phyloP scores from a whole-genome alignment of 2,113 vertebrate genomes.

The Podarcis cretensis region DNA sequence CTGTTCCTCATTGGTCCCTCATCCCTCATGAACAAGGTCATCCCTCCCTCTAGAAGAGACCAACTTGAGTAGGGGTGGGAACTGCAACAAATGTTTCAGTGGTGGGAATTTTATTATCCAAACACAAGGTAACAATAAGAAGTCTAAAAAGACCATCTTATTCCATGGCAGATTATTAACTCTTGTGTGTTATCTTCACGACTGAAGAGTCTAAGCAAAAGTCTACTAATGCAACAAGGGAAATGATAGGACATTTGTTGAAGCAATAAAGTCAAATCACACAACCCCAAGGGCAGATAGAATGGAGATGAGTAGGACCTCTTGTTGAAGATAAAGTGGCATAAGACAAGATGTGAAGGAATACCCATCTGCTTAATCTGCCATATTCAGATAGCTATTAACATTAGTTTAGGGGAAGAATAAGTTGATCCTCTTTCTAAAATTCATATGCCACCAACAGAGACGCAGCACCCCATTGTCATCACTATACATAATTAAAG shows the following conservation, averaged over 20 bases:
- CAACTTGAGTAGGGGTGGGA: no score
- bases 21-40: no score
- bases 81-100: no score
- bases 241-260: not conserved
- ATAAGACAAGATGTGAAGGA: not conserved
- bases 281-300: not conserved
- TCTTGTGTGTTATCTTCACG: not conserved
- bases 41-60: no score
- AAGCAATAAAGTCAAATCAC: not conserved
- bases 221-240: not conserved
- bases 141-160: no score
- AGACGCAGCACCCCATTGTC: not conserved
- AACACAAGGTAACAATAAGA: no score
- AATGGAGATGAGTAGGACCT: not conserved
- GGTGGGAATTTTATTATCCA: no score
- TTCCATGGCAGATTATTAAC: not conserved
- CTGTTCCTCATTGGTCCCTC: no score
- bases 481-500: conserved; percentile 3
- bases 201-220: not conserved
- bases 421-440: not conserved
- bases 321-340: not conserved
- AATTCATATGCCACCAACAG: conserved; percentile 1
- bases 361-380: not conserved
- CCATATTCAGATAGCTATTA: not conserved
- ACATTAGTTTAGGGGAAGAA: not conserved